Evolutionary conservation across 2,797 vertebrate species (phyloP).

Genomic region (Furcifer pardalis): DNA sequence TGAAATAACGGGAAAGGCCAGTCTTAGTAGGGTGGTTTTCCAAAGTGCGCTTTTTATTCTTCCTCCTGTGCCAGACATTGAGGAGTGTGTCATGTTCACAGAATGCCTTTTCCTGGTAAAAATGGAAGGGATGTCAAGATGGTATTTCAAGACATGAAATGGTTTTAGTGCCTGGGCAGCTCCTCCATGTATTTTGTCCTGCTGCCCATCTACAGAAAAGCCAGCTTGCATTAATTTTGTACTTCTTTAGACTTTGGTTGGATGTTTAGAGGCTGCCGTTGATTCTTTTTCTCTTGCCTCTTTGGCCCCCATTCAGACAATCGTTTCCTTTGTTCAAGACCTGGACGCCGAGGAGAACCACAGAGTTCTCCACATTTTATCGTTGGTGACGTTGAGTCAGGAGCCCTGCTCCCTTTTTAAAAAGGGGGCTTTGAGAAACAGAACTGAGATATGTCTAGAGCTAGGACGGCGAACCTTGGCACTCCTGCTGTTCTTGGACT

Average conservation of each 20-base stretch:
- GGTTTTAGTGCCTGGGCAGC: neutral
- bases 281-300: neutral
- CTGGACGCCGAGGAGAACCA: neutral
- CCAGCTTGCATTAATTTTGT: too few relatives aligned
- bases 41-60: too few relatives aligned
- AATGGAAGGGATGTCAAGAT: neutral
- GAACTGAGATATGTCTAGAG: neutral
- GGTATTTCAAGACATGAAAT: too few relatives aligned
- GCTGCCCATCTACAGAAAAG: too few relatives aligned
- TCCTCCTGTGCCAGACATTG: neutral
- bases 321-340: neutral
- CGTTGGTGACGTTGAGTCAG: neutral
- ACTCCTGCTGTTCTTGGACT: too few relatives aligned
- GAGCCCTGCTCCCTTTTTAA: neutral
- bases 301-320: neutral
- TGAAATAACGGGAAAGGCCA: neutral
- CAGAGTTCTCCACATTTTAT: neutral
- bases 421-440: neutral
- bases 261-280: neutral
- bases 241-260: too few relatives aligned
- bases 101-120: neutral
- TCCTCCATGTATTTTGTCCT: too few relatives aligned
- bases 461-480: too few relatives aligned
- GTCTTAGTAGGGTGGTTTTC: rapidly evolving
- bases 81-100: neutral